phyloP scores from a whole-genome alignment of 2,113 vertebrate species.

The Oryctolagus cuniculus region DNA sequence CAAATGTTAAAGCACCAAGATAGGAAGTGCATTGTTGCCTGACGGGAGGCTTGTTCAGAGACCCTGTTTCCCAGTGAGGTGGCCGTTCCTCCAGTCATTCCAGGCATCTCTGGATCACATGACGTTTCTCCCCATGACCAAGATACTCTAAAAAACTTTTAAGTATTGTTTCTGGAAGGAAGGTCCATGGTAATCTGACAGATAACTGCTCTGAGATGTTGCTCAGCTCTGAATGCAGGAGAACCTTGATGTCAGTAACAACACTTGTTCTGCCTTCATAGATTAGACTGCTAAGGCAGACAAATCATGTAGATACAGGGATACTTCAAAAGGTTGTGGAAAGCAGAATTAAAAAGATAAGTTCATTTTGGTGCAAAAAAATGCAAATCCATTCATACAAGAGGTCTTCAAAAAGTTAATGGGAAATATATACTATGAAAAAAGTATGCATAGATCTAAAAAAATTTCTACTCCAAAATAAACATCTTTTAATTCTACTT shows the following conservation, averaged over 20 bases:
- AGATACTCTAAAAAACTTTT: constrained; percentile 56
- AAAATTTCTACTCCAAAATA: too few relatives aligned
- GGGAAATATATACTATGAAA: too few relatives aligned
- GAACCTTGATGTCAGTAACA: background rate
- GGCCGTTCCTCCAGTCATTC: constrained; percentile 34
- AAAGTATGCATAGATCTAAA: too few relatives aligned
- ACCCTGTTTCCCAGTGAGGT: background rate
- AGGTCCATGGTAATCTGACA: constrained; percentile 34
- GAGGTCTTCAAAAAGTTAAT: too few relatives aligned
- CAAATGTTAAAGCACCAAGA: constrained; percentile 20
- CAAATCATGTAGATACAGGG: background rate
- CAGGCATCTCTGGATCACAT: constrained; percentile 54
- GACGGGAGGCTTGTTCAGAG: background rate
- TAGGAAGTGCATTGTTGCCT: constrained; percentile 12
- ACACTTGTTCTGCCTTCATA: background rate
- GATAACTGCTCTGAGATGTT: constrained; percentile 20
- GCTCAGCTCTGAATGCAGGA: constrained; percentile 41
- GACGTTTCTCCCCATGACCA: constrained; percentile 60
- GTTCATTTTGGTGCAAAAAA: too few relatives aligned
- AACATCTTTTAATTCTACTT: too few relatives aligned
- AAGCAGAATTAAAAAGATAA: too few relatives aligned
- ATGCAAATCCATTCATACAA: too few relatives aligned
- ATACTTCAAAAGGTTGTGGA: too few relatives aligned
- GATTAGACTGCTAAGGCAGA: background rate
- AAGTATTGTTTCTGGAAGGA: constrained; percentile 42